A percentile compares a stretch with the other conserved stretches of the same genome.
Conservation (phyloP, 2,888 invertebrate genomes). For the Candidula unifasciata region DNA sequence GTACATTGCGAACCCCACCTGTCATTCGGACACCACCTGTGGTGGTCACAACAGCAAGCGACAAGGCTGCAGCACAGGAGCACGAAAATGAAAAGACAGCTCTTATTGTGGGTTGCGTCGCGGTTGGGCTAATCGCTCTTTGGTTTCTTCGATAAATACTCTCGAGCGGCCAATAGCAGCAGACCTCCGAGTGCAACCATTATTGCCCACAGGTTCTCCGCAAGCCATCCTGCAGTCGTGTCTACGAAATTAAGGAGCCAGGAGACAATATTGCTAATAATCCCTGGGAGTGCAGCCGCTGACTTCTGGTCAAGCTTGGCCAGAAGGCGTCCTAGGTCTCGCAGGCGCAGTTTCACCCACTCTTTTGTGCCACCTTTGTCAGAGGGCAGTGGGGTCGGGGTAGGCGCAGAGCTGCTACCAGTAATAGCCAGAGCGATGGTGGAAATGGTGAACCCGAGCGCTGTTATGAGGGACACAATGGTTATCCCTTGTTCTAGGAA, state of each 20-base stretch:
- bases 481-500: constrained; percentile 2
- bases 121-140: no score
- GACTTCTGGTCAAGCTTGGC: neutral
- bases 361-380: neutral
- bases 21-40: no score
- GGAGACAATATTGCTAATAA: neutral
- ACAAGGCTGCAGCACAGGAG: no score
- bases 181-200: neutral
- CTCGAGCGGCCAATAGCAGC: no score
- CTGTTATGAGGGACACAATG: neutral
- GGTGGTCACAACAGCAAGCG: no score
- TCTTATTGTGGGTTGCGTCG: no score
- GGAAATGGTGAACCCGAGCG: neutral
- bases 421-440: neutral
- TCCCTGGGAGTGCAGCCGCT: neutral
- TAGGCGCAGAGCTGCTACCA: neutral
- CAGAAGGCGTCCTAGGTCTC: neutral
- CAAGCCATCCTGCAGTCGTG: neutral
- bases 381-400: neutral
- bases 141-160: no score
- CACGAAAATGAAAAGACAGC: no score
- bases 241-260: neutral
- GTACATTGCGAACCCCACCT: neutral
- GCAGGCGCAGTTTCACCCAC: neutral
- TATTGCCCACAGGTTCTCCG: neutral